Percentiles rank a stretch among this genome's conserved stretches.
Conservation (phyloP, 2,797 vertebrate species). For the Xerus rutilus region DNA sequence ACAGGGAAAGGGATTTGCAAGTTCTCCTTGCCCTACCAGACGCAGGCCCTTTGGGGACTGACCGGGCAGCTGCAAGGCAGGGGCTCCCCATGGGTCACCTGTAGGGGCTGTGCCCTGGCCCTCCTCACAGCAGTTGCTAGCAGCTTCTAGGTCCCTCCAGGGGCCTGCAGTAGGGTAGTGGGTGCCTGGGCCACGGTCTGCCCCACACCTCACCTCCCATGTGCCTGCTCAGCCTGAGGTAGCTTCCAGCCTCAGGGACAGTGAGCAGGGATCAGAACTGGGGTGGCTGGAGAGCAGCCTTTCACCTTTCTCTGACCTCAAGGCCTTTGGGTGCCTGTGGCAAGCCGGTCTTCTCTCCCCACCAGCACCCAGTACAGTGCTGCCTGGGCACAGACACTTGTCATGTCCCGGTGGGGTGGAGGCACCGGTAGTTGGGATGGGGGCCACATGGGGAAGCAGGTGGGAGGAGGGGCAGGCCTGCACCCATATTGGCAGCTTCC, state of each 20-base stretch:
- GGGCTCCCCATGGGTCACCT: too few species aligned
- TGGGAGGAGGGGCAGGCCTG: neutral
- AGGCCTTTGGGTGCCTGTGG: neutral
- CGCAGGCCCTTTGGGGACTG: neutral
- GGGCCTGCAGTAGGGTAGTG: neutral
- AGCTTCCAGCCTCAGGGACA: neutral
- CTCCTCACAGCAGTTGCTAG: neutral
- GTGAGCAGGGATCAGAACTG: neutral
- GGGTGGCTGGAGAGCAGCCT: neutral
- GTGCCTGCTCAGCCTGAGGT: neutral
- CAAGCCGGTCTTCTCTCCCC: neutral
- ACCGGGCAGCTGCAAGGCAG: neutral
- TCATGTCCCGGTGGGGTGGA: neutral
- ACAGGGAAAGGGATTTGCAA: fast-evolving
- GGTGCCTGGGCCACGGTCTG: neutral
- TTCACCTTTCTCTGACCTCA: neutral
- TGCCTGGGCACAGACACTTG: too few species aligned
- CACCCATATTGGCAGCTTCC: neutral
- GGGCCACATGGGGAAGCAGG: neutral
- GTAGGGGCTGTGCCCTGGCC: too few species aligned
- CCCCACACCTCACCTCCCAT: neutral
- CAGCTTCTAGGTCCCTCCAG: neutral
- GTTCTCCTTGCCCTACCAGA: neutral
- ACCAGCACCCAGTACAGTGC: fast-evolving
- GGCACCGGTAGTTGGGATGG: neutral